Evolutionary conservation across 1,140 invertebrate genomes (phyloP).

Genomic region (Diabrotica virgifera): DNA sequence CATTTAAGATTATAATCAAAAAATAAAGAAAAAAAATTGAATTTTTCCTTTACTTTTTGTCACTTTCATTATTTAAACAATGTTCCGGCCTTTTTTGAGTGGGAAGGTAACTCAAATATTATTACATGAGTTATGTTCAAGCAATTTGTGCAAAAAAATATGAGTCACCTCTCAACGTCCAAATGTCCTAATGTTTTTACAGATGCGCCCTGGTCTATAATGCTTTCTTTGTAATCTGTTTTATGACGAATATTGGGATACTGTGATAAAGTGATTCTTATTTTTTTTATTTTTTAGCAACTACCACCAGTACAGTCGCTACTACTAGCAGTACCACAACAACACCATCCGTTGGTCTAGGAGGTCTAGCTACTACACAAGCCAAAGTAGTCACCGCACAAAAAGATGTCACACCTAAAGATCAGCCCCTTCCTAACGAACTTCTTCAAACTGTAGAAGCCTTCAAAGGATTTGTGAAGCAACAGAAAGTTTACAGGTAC

Average conservation of each 20-base stretch:
- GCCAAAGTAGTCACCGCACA: conserved; percentile 52
- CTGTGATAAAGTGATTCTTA: conserved; percentile 27
- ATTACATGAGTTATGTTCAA: no score
- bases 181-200: no score
- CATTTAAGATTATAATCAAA: no score
- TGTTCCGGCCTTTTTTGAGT: no score
- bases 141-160: no score
- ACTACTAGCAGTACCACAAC: conserved; percentile 41
- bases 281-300: conserved; percentile 24
- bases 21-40: no score
- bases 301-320: conserved; percentile 15
- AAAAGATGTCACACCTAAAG: conserved; percentile 63
- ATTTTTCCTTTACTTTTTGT: no score
- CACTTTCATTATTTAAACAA: no score
- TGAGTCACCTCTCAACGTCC: no score
- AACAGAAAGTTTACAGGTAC: conserved; percentile 67
- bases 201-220: no score
- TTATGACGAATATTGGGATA: not conserved
- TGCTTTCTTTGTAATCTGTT: no score
- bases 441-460: conserved; percentile 51
- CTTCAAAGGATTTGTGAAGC: conserved; percentile 77
- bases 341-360: conserved; percentile 55
- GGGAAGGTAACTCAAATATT: no score
- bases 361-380: conserved; percentile 61
- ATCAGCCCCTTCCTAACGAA: conserved; percentile 71